phyloP scores from a whole-genome alignment of 2,113 vertebrate genomes.

The chimpanzee (Pan troglodytes) region NHGRI_mPanTro3-v2.1_pri NC_072403.2:159415501-159416000 shows the following conservation, averaged over 20 bases:
- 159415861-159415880: background rate
- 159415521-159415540: background rate
- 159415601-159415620: background rate
- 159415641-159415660: background rate
- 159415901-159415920: background rate
- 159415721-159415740: background rate
- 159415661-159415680: background rate
- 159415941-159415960: background rate
- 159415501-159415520: background rate
- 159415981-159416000: background rate
- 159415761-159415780: background rate
- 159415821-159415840: background rate
- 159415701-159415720: background rate
- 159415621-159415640: background rate
- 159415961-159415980: background rate
- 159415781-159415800: background rate
- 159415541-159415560: background rate
- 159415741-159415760: background rate
- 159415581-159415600: background rate
- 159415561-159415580: background rate
- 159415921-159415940: background rate
- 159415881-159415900: background rate
- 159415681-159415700: background rate
- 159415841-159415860: background rate
- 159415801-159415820: background rate